Conservation (phyloP, 1,140 invertebrate species). For the Achatina immaculata region DNA sequence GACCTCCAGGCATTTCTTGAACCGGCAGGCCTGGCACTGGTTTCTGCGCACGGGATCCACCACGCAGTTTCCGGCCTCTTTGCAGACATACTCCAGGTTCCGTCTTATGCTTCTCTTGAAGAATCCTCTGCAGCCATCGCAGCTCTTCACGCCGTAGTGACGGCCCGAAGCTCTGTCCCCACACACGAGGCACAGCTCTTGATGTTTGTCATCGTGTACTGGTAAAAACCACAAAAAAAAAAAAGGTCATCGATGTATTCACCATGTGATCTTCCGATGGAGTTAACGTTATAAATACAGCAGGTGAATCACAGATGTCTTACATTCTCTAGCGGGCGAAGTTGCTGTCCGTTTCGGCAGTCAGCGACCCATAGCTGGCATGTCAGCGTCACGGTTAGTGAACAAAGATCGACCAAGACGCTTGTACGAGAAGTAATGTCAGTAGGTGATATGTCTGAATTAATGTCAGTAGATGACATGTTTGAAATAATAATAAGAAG, state of each 20-base stretch:
- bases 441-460: not conserved
- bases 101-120: slow-evolving; percentile 87
- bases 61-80: slow-evolving; percentile 88
- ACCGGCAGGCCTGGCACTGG: slow-evolving; percentile 95
- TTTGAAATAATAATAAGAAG: too few species aligned
- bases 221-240: slow-evolving; percentile 13
- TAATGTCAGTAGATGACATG: too few species aligned
- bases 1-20: slow-evolving; percentile 90
- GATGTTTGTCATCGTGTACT: slow-evolving; percentile 65
- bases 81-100: slow-evolving; percentile 90
- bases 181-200: slow-evolving; percentile 76
- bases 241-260: not conserved
- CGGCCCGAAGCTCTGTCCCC: slow-evolving; percentile 71
- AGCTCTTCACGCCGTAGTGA: slow-evolving; percentile 72
- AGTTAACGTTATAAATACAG: not conserved
- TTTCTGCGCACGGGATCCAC: slow-evolving; percentile 93
- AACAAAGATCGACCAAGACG: not conserved
- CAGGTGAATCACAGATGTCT: not conserved
- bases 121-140: slow-evolving; percentile 84
- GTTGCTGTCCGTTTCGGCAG: too few species aligned
- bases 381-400: not conserved
- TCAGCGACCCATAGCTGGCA: too few species aligned
- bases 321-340: not conserved
- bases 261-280: not conserved
- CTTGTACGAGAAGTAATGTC: not conserved